Base-by-base conservation (phyloP, 2,797 vertebrate genomes). In the Setipinna tenuifilis region DNA sequence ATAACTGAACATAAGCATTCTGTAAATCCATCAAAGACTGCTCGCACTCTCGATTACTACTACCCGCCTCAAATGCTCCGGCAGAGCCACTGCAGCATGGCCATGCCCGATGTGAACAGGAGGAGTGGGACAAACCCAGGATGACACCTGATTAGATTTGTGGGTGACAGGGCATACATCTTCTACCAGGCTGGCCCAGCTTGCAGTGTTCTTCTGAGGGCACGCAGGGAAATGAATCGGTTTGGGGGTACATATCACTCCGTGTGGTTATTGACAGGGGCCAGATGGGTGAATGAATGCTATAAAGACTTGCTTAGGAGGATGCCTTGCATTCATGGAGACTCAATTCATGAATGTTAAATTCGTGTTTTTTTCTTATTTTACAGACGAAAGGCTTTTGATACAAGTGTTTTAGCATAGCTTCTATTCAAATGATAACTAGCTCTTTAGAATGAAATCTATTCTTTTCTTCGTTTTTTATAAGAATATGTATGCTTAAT, bases 91-190 rank as follows among this genome's bases (percentile, higher is more conserved):
- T 54, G 89, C 85, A 85, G 86, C 84, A 59, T 54, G 50, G 50
- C 50, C 14, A 14, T 87, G 92, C 87, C 90, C 89, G 90, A 91
- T 90, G 85, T 83, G 80, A 83, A 88, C 87, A 85, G 90, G 88
- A 89, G 68, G 86, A 90, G 88, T 89, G 58, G 91, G 90, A 91
- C 83, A 28, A 85, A 88, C 87, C 71, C 87, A 83, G 82, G 81
- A 89, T 83, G 81, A 85, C 85, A 87, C 89, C 85, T 93, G 92
- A 95, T 95, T 93, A 89, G 93, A 94, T 95, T 94, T 91, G 84
- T 87, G 82, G 84, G 87, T 92, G 94, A 93, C 93, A 93, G 91
- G 88, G 90, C 93, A 94, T 95, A 93, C 83, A 90, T 95, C 95
- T 94, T 92, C 91, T 86, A 87, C 84, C 82, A 86, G 78, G 78